phyloP scores from a whole-genome alignment of 2,888 invertebrate genomes.

The Cetonia aurata region DNA sequence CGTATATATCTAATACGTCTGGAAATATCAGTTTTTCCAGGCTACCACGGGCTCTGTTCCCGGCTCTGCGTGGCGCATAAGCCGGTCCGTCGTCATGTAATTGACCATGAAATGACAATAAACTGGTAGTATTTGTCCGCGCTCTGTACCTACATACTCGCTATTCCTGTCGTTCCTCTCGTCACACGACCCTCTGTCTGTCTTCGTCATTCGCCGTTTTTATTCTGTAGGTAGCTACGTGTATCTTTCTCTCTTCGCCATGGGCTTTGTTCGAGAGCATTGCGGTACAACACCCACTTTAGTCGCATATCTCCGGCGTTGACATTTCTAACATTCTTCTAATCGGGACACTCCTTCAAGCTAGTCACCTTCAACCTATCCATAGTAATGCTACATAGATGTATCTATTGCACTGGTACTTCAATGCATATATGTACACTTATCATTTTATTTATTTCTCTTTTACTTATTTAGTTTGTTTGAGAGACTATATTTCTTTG shows the following conservation, averaged over 20 bases:
- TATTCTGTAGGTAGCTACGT: neutral
- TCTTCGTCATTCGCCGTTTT: constrained; percentile 1
- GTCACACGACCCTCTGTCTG: constrained; percentile 1
- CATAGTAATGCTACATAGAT: too few species aligned
- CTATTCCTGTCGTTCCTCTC: constrained; percentile 4
- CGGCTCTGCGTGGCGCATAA: neutral
- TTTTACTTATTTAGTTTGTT: too few species aligned
- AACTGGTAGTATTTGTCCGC: constrained; percentile 19
- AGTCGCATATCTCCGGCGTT: constrained; percentile 23
- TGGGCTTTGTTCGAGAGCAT: too few species aligned
- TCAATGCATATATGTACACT: too few species aligned
- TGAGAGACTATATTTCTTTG: too few species aligned
- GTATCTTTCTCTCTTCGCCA: neutral
- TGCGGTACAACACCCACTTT: too few species aligned
- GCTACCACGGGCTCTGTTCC: neutral
- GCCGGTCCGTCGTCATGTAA: constrained; percentile 15
- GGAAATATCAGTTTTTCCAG: constrained; percentile 27
- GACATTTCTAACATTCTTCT: constrained; percentile 38
- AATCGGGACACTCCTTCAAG: constrained; percentile 32
- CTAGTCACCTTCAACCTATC: too few species aligned
- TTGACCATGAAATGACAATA: constrained; percentile 31
- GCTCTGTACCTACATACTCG: neutral
- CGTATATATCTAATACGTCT: constrained; percentile 18
- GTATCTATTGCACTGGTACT: too few species aligned
- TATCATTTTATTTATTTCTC: too few species aligned